Evolutionary conservation across 2,888 invertebrate genomes (phyloP), one percentile per base, ranked within the genome.

Genomic region (Seira sanloemensis): DNA sequence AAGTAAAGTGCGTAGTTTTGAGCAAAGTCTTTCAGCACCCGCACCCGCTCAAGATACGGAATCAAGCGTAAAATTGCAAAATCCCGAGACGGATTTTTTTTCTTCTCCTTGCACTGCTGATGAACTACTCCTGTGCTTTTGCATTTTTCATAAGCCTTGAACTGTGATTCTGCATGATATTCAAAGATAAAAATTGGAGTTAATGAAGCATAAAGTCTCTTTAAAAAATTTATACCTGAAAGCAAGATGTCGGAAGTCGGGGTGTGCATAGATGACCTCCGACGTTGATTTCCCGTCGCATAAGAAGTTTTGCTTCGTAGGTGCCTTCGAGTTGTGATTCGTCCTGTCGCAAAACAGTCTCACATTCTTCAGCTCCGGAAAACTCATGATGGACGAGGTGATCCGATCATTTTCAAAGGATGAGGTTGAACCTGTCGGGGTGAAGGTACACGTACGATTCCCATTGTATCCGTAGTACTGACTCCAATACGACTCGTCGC

Each of bases 251-350:
- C n/a, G 81, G 88, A 94, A 94, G 90, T 94, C 94, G 0, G 90
- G 88, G 90, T 93, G 93, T 81, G 91, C 91, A 25, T 92, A 90
- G 78, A 94, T 93, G 21, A 94, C 92, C 84, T 94, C 93, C 89
- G 93, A 91, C 1, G 93, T 93, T 89, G 94, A 94, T 66, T 92
- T 91, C 25, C 93, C 91, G 78, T 93, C 91, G 90, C 94, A 94
- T 23, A 94, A 91, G 37, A 93, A 91, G 90, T 94, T 94, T 86
- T 94, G 94, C 90, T 94, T 94, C 23, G 94, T 94, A 0, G 94
- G 94, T 0, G 94, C 93, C 84, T 93, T 92, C 2, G 92, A 91
- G 90, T 94, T 93, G 91, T 94, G 94, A 50, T 91, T 93, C 21
- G 92, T 92, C 54, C 93, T 92, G 89, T 94, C 93, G 90, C 94